phyloP scores from a whole-genome alignment of 2,797 vertebrate genomes.

The Sebastes itinus region DNA sequence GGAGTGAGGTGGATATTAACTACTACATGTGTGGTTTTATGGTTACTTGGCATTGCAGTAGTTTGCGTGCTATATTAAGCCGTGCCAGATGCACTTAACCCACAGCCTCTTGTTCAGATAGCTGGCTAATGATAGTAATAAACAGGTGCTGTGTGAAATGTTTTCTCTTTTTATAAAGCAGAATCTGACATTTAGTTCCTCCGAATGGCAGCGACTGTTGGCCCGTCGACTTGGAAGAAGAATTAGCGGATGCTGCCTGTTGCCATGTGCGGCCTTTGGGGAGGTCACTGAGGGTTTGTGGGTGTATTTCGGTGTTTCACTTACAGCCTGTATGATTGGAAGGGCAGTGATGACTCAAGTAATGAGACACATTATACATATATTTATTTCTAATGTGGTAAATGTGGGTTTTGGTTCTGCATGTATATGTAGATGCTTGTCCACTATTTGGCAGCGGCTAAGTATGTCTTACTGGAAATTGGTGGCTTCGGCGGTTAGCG shows the following conservation, averaged over 20 bases:
- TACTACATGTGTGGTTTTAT: slow-evolving; percentile 80
- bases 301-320: slow-evolving; percentile 11
- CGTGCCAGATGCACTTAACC: slow-evolving; percentile 68
- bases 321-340: slow-evolving; percentile 17
- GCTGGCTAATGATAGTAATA: slow-evolving; percentile 68
- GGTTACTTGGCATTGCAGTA: slow-evolving; percentile 75
- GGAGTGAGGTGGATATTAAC: slow-evolving; percentile 71
- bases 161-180: slow-evolving; percentile 29
- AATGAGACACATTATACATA: slow-evolving; percentile 36
- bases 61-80: slow-evolving; percentile 72
- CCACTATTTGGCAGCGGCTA: slow-evolving; percentile 31
- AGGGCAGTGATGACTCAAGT: slow-evolving; percentile 37
- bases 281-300: slow-evolving; percentile 9
- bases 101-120: slow-evolving; percentile 58
- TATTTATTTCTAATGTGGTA: slow-evolving; percentile 62
- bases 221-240: neutral
- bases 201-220: slow-evolving; percentile 9
- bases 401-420: slow-evolving; percentile 33
- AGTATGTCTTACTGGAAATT: slow-evolving; percentile 57
- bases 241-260: neutral
- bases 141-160: slow-evolving; percentile 72
- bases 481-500: slow-evolving; percentile 16
- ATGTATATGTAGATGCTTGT: slow-evolving; percentile 7
- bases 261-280: neutral
- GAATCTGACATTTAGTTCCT: slow-evolving; percentile 29